Evolutionary conservation across 2,797 vertebrate species (phyloP).

Genomic region (Margarornis squamiger): DNA sequence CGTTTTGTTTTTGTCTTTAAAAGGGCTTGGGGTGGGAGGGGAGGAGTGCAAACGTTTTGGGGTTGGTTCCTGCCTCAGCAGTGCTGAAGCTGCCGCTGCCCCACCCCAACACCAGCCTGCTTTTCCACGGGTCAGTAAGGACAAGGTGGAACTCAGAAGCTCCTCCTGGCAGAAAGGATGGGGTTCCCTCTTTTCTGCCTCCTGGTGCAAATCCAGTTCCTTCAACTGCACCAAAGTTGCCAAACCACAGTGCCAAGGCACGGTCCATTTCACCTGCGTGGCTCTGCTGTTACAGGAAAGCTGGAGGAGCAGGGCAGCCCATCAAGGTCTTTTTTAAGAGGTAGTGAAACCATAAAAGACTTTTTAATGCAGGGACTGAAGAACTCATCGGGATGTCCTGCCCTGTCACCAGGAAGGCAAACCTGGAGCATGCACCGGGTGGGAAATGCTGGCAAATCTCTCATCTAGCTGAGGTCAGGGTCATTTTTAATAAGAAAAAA

Average conservation of each 20-base stretch:
- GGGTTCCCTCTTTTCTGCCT: fast-evolving
- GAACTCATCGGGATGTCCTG: not conserved
- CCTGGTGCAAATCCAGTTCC: not conserved
- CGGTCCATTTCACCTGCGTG: fast-evolving
- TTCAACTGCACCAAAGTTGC: not conserved
- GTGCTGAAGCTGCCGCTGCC: not conserved
- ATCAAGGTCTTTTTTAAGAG: not conserved
- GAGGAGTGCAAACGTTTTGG: not conserved
- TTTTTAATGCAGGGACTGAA: not conserved
- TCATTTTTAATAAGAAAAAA: not conserved
- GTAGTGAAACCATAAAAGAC: not conserved
- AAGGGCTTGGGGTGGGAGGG: fast-evolving
- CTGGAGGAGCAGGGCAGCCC: not conserved
- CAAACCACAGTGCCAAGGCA: not conserved
- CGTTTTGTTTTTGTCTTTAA: not conserved
- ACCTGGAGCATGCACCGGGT: fast-evolving
- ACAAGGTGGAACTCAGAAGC: not conserved
- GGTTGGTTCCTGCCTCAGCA: not conserved
- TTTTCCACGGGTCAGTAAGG: fast-evolving
- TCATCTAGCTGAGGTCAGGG: not conserved
- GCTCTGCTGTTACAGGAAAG: not conserved
- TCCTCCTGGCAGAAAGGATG: not conserved
- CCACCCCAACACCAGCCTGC: not conserved
- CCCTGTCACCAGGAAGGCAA: not conserved
- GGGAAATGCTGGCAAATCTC: not conserved